Conservation (phyloP, 2,888 invertebrate species). For the Drosophila emarginata region DNA sequence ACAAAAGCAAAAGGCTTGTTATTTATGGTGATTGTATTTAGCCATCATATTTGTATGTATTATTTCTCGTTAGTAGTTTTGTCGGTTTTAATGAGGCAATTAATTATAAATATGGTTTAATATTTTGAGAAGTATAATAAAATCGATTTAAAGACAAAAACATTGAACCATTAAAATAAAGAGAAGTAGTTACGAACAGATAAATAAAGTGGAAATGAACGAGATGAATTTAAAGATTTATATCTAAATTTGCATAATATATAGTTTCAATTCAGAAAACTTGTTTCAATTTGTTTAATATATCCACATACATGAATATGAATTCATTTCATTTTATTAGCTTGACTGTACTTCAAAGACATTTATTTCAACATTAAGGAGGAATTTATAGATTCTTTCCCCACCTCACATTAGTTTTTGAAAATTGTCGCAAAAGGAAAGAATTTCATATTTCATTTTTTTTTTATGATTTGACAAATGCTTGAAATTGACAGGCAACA, state of each 20-base stretch:
- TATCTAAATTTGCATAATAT: no score
- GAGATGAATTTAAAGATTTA: no score
- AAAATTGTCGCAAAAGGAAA: conserved; percentile 43
- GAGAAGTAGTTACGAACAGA: not conserved
- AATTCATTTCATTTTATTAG: no score
- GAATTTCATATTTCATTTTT: conserved; percentile 41
- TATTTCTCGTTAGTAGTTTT: not conserved
- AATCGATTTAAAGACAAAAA: not conserved
- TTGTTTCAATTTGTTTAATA: no score
- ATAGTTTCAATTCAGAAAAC: no score
- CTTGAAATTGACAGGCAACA: conserved; percentile 60
- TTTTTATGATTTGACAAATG: conserved; percentile 18
- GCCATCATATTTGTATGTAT: conserved; percentile 18
- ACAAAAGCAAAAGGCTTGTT: conserved; percentile 29
- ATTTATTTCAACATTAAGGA: not conserved
- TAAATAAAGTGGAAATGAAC: not conserved
- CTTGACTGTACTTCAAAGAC: conserved; percentile 1
- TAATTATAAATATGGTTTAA: not conserved
- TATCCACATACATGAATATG: no score
- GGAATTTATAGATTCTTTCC: not conserved
- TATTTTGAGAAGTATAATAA: not conserved
- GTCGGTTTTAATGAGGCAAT: conserved; percentile 5
- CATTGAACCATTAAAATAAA: not conserved
- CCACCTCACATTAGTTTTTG: not conserved
- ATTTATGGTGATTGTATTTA: conserved; percentile 40